phyloP scores from a whole-genome alignment of 2,888 invertebrate species.

The Cataglyphis livida region DNA sequence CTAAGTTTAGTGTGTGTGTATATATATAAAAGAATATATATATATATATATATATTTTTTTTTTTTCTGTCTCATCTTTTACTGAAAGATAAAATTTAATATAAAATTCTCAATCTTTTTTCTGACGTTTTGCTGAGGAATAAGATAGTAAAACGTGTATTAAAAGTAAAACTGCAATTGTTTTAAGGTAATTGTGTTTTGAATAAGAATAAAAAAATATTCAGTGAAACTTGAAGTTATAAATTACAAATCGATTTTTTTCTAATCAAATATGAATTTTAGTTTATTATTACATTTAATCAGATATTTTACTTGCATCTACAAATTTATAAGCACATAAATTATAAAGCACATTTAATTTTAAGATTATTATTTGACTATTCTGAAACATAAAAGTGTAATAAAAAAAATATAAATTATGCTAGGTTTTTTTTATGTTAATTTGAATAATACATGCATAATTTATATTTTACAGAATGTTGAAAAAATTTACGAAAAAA shows the following conservation, averaged over 20 bases:
- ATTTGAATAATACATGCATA: background rate
- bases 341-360: background rate
- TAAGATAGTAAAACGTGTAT: background rate
- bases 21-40: no score
- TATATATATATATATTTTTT: no score
- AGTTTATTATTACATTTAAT: background rate
- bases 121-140: background rate
- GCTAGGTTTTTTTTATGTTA: background rate
- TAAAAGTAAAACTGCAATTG: background rate
- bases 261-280: background rate
- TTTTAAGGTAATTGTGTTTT: background rate
- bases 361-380: background rate
- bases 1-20: no score
- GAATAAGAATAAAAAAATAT: background rate
- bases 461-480: background rate
- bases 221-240: background rate
- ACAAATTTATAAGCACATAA: background rate
- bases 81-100: background rate
- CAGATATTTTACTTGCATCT: background rate
- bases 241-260: background rate
- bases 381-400: background rate
- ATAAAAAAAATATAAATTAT: background rate
- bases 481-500: background rate
- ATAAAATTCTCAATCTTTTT: background rate
- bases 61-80: no score